phyloP scores from a whole-genome alignment of 2,113 vertebrate species.

The Tenrec ecaudatus region DNA sequence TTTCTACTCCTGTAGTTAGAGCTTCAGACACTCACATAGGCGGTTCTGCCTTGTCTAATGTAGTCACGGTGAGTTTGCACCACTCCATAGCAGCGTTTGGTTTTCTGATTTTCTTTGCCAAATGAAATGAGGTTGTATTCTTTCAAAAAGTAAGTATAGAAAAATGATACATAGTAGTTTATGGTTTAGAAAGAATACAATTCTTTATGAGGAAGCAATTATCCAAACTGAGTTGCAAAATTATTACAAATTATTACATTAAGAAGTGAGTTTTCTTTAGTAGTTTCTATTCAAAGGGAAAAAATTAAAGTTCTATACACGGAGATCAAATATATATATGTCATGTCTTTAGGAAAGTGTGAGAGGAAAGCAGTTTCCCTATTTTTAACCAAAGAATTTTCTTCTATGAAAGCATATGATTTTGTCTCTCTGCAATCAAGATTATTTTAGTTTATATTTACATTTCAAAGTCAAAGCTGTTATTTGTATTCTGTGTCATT shows the following conservation, averaged over 20 bases:
- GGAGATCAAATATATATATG: constrained; percentile 58
- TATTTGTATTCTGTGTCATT: constrained; percentile 72
- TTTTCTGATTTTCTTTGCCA: too few relatives aligned
- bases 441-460: constrained; percentile 78
- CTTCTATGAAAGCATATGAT: constrained; percentile 55
- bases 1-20: too few relatives aligned
- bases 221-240: not conserved
- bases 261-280: constrained; percentile 47
- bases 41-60: too few relatives aligned
- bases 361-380: constrained; percentile 65
- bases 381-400: constrained; percentile 73
- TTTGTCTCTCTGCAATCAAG: constrained; percentile 75
- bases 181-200: constrained; percentile 1
- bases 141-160: constrained; percentile 48
- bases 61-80: too few relatives aligned
- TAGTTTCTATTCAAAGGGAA: constrained; percentile 53
- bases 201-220: constrained; percentile 53
- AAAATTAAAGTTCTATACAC: constrained; percentile 61
- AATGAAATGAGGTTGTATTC: not conserved
- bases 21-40: too few relatives aligned
- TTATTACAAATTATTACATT: constrained; percentile 14
- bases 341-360: constrained; percentile 41
- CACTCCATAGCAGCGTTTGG: too few relatives aligned
- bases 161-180: constrained; percentile 56
- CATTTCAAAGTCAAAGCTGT: constrained; percentile 80